phyloP scores from a whole-genome alignment of 1,140 invertebrate genomes.

The Drosophila pseudoobscura region DNA sequence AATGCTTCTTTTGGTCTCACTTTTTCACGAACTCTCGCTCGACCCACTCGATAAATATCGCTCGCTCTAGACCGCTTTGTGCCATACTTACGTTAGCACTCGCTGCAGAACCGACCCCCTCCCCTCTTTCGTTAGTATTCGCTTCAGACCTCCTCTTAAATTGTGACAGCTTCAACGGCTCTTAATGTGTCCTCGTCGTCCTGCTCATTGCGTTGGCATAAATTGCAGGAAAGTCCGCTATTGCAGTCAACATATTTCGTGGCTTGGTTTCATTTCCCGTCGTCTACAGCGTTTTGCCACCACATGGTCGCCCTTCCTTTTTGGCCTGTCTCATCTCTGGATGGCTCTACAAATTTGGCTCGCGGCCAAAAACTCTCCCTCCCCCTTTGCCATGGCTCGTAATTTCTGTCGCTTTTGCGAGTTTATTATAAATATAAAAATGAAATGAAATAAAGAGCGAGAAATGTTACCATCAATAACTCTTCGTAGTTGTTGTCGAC shows the following conservation, averaged over 20 bases:
- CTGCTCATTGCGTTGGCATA: constrained; percentile 44
- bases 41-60: no score
- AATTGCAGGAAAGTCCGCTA: constrained; percentile 51
- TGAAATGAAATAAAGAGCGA: constrained; percentile 55
- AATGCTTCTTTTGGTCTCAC: no score
- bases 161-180: constrained; percentile 3
- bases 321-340: constrained; percentile 10
- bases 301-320: background rate
- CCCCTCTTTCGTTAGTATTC: no score
- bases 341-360: constrained; percentile 31
- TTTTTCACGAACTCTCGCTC: background rate
- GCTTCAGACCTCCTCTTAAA: no score
- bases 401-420: constrained; percentile 60
- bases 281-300: constrained; percentile 9
- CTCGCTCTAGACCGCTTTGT: background rate
- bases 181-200: constrained; percentile 42
- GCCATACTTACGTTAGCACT: constrained; percentile 1
- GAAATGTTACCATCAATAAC: constrained; percentile 47
- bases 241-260: constrained; percentile 59
- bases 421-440: constrained; percentile 64
- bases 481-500: constrained; percentile 5
- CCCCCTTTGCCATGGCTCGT: constrained; percentile 27
- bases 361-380: constrained; percentile 26
- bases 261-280: constrained; percentile 38
- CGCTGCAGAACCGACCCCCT: no score